A percentile compares a stretch with the other conserved stretches of the same genome.
Evolutionary conservation across 2,888 invertebrate species (phyloP).

Genomic region (Mesoligia furuncula): DNA sequence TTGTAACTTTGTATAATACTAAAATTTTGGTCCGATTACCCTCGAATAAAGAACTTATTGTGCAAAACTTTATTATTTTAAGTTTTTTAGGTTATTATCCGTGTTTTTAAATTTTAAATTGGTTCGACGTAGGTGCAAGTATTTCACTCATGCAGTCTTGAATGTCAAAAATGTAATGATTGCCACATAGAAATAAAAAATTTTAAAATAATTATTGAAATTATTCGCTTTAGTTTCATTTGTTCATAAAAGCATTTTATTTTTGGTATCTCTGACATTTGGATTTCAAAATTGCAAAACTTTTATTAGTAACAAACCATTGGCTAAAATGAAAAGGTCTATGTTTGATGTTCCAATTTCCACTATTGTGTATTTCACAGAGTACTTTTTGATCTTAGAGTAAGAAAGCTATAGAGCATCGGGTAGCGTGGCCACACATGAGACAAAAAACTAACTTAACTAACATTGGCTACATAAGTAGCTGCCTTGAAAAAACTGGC

Average conservation of each 20-base stretch:
- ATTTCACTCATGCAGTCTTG: conserved; percentile 13
- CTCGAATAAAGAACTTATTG: background rate
- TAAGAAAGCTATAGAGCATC: too few species aligned
- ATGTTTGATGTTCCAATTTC: too few species aligned
- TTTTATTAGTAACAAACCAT: background rate
- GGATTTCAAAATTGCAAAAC: background rate
- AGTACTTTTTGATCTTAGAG: too few species aligned
- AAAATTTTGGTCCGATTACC: conserved; percentile 5
- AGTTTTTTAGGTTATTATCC: conserved; percentile 43
- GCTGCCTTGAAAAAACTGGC: too few species aligned
- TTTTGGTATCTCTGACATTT: background rate
- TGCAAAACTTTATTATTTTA: conserved; percentile 23
- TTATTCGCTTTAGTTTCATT: background rate
- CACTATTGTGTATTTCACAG: too few species aligned
- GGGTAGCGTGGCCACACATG: too few species aligned
- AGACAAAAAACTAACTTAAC: too few species aligned
- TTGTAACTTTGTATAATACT: background rate
- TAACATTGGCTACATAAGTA: too few species aligned
- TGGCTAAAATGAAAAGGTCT: background rate
- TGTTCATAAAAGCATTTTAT: background rate
- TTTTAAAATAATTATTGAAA: too few species aligned
- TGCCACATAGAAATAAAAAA: background rate
- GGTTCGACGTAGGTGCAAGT: conserved; percentile 11
- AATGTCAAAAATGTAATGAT: conserved; percentile 25
- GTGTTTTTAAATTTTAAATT: conserved; percentile 37